Percentiles rank a stretch among this genome's conserved stretches.
Conservation (phyloP, 1,140 invertebrate genomes). For the Diachasma alloeum region DNA sequence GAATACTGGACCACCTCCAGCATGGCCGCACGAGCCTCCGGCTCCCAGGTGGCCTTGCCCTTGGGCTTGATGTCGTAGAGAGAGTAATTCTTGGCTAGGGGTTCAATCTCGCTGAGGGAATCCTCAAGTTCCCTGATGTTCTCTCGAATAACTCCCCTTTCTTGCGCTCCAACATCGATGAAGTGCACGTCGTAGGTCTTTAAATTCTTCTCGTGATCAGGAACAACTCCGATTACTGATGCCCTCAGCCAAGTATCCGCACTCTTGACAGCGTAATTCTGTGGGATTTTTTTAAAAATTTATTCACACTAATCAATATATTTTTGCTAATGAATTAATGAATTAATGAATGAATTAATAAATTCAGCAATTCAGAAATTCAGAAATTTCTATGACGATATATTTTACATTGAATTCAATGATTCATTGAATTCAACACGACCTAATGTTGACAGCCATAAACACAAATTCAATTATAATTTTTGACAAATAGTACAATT, state of each 20-base stretch:
- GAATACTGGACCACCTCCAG: background rate
- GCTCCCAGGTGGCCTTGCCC: slow-evolving; percentile 53
- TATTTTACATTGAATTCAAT: too few relatives aligned
- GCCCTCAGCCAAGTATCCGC: slow-evolving; percentile 46
- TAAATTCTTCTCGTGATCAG: background rate
- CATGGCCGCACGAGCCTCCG: slow-evolving; percentile 29
- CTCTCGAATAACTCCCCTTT: slow-evolving; percentile 29
- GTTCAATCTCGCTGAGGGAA: slow-evolving; percentile 42
- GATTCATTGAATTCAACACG: too few relatives aligned
- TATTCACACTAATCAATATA: too few relatives aligned
- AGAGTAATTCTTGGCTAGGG: slow-evolving; percentile 60
- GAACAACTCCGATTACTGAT: slow-evolving; percentile 12
- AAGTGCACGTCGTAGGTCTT: slow-evolving; percentile 37
- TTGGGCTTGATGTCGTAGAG: slow-evolving; percentile 60
- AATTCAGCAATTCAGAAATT: too few relatives aligned
- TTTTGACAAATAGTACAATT: too few relatives aligned
- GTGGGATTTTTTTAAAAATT: too few relatives aligned
- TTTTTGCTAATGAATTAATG: too few relatives aligned
- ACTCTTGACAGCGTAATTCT: background rate
- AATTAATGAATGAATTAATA: too few relatives aligned
- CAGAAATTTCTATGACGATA: too few relatives aligned
- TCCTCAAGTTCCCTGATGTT: slow-evolving; percentile 40
- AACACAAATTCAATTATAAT: too few relatives aligned
- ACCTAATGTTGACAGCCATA: too few relatives aligned
- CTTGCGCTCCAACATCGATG: slow-evolving; percentile 47